Evolutionary conservation across 2,797 vertebrate species (phyloP).

Genomic region (Nannoperca obscura): DNA sequence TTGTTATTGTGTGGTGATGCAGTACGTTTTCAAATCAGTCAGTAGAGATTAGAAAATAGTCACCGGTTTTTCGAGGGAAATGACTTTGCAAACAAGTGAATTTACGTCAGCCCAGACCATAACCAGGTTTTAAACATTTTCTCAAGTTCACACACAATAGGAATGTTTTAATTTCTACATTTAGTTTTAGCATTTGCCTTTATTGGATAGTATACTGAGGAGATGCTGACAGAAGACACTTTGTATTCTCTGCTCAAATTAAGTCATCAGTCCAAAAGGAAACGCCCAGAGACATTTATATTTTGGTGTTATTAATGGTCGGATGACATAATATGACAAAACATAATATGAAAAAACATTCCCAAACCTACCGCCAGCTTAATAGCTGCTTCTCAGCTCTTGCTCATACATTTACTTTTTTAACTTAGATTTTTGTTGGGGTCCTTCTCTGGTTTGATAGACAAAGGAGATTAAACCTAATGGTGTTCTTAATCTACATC

Average conservation of each 20-base stretch:
- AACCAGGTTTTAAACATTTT: not conserved
- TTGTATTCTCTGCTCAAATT: not conserved
- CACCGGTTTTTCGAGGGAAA: not conserved
- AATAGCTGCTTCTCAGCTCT: too few relatives aligned
- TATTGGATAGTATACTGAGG: not conserved
- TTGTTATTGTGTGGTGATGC: not conserved
- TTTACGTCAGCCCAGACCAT: not conserved
- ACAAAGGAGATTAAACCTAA: not conserved
- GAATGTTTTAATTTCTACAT: not conserved
- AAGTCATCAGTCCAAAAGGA: not conserved
- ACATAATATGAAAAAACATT: too few relatives aligned
- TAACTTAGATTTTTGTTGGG: not conserved
- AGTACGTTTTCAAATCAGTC: not conserved
- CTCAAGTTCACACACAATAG: not conserved
- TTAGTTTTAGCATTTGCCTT: not conserved
- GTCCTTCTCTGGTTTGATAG: not conserved
- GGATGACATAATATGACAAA: not conserved
- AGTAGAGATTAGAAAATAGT: not conserved
- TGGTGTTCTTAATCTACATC: not conserved
- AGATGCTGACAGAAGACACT: too few relatives aligned
- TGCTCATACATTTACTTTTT: not conserved
- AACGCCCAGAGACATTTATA: not conserved
- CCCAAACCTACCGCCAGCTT: too few relatives aligned
- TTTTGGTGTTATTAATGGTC: not conserved
- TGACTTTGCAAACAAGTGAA: not conserved